Conservation (phyloP, 2,113 vertebrate genomes). For the Passer domesticus region DNA sequence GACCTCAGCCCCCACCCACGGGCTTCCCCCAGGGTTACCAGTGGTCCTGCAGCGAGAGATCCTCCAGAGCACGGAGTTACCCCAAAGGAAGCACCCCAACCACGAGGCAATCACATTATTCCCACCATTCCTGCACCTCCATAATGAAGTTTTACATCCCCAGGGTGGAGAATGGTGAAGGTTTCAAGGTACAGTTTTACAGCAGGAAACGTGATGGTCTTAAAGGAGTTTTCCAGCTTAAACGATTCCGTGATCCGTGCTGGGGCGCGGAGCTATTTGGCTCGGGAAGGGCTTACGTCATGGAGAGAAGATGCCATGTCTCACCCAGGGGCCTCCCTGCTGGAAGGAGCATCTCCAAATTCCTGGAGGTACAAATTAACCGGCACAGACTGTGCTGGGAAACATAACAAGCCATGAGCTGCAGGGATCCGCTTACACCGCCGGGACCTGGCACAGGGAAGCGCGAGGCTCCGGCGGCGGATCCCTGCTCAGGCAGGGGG, state of each 20-base stretch:
- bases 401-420: conserved; percentile 13
- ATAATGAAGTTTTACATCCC: fast-evolving
- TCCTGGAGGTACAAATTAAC: conserved; percentile 43
- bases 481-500: not conserved
- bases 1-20: not conserved
- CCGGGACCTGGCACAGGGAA: not conserved
- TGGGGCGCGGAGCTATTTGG: not conserved
- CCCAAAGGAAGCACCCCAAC: not conserved
- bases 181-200: not conserved
- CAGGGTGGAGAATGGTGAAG: not conserved
- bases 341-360: conserved; percentile 55
- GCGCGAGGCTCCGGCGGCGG: not conserved
- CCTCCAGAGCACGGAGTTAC: fast-evolving
- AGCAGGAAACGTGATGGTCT: not conserved
- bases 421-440: conserved; percentile 30
- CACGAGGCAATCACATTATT: fast-evolving
- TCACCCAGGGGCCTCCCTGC: conserved; percentile 50
- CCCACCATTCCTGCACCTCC: not conserved
- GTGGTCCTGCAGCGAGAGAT: not conserved
- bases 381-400: conserved; percentile 57
- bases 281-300: not conserved
- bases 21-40: conserved; percentile 19
- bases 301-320: not conserved
- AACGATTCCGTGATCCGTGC: fast-evolving
- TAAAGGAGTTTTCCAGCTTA: not conserved